These are phyloP conservation scores for Acanthosoma haemorrhoidale DNA, from an alignment of 2,888 invertebrate species.

Conservation along the genomic window DNA sequence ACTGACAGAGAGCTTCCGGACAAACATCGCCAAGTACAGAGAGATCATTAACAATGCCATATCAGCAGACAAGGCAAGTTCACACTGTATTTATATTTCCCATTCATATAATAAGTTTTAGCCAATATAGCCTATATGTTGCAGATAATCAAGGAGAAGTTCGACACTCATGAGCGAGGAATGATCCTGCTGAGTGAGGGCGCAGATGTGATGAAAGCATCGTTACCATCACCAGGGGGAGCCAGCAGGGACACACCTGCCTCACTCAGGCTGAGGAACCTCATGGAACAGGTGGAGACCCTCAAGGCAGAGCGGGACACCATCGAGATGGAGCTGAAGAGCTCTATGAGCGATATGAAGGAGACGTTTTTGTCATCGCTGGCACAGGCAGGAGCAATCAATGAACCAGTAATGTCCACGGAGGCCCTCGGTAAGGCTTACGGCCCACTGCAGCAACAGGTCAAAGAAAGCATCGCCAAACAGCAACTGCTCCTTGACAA, in stretches of 20 bases:
- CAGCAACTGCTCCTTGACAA: constrained; percentile 65
- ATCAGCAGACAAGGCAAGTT: constrained; percentile 54
- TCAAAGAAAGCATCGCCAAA: constrained; percentile 64
- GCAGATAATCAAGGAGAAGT: constrained; percentile 76
- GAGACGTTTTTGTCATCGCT: constrained; percentile 69
- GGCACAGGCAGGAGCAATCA: constrained; percentile 65
- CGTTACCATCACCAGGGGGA: constrained; percentile 51
- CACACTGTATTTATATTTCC: not conserved
- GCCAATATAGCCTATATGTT: constrained; percentile 37
- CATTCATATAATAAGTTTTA: not conserved
- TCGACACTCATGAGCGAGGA: constrained; percentile 65
- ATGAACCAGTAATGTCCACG: constrained; percentile 67
- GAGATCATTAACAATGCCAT: constrained; percentile 89
- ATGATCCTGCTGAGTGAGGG: constrained; percentile 77
- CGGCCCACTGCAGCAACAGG: constrained; percentile 71
- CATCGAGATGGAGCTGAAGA: constrained; percentile 80
- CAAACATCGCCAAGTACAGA: constrained; percentile 87
- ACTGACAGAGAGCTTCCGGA: constrained; percentile 81
- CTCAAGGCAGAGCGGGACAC: constrained; percentile 85
- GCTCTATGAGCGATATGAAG: constrained; percentile 74
- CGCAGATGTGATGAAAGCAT: constrained; percentile 65
- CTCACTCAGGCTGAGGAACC: constrained; percentile 60
- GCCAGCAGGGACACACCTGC: constrained; percentile 47
- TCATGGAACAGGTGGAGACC: constrained; percentile 81
- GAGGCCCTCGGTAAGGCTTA: constrained; percentile 68